These are phyloP conservation scores for Incurvaria masculella DNA, from an alignment of 2,888 invertebrate species.

Conservation along the genomic window DNA sequence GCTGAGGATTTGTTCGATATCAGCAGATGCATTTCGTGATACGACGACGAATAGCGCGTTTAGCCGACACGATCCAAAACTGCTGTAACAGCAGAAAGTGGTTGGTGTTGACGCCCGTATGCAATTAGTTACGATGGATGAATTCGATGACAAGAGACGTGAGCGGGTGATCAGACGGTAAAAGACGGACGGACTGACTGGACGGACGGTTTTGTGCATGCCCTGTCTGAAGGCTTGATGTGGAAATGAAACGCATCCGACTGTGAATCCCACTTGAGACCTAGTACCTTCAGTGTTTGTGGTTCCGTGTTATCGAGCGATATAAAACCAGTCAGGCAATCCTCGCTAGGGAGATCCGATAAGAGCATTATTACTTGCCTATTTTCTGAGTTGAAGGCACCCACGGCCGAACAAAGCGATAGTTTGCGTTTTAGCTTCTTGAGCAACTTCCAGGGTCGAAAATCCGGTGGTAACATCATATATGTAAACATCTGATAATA, in stretches of 20 bases:
- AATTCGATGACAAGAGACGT: neutral
- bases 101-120: neutral
- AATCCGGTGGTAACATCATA: too few relatives aligned
- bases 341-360: too few relatives aligned
- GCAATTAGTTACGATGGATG: neutral
- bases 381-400: too few relatives aligned
- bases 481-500: too few relatives aligned
- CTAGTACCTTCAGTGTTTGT: neutral
- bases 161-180: neutral
- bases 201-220: conserved; percentile 2
- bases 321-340: too few relatives aligned
- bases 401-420: too few relatives aligned
- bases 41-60: neutral
- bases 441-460: too few relatives aligned
- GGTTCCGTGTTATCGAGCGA: neutral
- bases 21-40: conserved; percentile 2
- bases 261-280: neutral
- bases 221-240: neutral
- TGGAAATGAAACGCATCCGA: neutral
- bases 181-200: too few relatives aligned
- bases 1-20: too few relatives aligned
- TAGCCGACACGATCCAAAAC: conserved; percentile 1
- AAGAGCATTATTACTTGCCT: too few relatives aligned
- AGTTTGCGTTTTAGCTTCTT: too few relatives aligned
- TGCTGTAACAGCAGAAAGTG: neutral